A percentile compares a stretch with the other conserved stretches of the same genome.
These are phyloP conservation scores for Prietella phreatophila DNA, from an alignment of 2,113 vertebrate genomes.

Conservation along the genomic window DNA sequence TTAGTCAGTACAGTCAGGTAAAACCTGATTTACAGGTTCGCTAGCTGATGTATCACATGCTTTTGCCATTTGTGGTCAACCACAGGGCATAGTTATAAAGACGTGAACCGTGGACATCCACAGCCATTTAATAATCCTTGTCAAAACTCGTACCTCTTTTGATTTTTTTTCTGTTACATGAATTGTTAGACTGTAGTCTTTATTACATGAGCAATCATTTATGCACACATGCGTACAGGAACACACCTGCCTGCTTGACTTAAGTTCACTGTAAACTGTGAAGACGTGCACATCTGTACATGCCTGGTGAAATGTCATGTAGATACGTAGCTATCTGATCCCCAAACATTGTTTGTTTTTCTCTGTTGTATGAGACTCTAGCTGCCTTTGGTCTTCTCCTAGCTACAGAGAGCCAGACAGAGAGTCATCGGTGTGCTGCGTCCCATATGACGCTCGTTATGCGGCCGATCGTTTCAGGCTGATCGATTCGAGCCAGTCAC, in stretches of 20 bases:
- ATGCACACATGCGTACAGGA: neutral
- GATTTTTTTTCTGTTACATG: neutral
- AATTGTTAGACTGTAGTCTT: neutral
- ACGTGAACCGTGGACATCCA: neutral
- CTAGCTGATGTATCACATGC: neutral
- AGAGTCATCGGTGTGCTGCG: slow-evolving; percentile 29
- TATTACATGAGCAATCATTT: neutral
- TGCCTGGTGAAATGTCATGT: slow-evolving; percentile 16
- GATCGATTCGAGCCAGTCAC: slow-evolving; percentile 61
- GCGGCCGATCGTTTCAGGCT: slow-evolving; percentile 63
- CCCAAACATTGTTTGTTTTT: neutral
- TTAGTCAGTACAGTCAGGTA: neutral
- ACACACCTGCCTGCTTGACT: slow-evolving; percentile 12
- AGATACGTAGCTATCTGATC: slow-evolving; percentile 23
- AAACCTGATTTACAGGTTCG: slow-evolving; percentile 7
- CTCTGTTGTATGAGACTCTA: neutral
- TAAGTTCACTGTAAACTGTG: slow-evolving; percentile 6
- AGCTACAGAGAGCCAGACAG: neutral
- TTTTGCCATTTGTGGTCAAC: neutral
- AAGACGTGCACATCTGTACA: neutral
- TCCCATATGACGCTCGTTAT: slow-evolving; percentile 67
- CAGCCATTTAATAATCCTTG: neutral
- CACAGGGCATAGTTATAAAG: neutral
- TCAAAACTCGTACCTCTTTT: neutral
- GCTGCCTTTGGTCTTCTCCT: neutral